Base-by-base conservation (phyloP, 2,888 invertebrate genomes). In the Aromia moschata region DNA sequence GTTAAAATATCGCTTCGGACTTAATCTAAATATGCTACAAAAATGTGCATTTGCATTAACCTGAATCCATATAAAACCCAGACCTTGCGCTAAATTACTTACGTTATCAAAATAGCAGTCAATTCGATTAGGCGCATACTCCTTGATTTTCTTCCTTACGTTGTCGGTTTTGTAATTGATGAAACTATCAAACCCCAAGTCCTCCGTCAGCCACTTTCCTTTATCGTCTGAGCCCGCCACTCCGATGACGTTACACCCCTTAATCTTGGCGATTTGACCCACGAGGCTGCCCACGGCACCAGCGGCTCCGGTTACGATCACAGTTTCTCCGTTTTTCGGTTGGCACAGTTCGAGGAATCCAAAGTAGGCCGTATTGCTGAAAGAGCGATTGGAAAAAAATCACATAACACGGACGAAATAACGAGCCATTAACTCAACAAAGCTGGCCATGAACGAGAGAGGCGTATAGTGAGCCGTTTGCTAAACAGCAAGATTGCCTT, bases 101-200 rank as follows among this genome's bases (percentile, higher is more conserved):
- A 91, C 91, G 77, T 91, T 92, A 75, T 92, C 92, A 73, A 91
- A 92, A 72, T 89, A 92, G 72, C 89, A 88, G 73, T 92, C 90
- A 0, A 92, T 79, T 1, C 90, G 90, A n/a, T 88, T 80, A 0
- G 90, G 89, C 9, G 89, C 89, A 51, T 79, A 81, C 75, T 86
- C 80, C 62, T 84, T 84, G 10, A 92, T 79, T 38, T 84, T 85
- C 43, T 81, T 72, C 0, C 76, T 75, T 40, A 89, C 68, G 70
- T 87, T 75, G 4, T 79, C 82, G 1, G 83, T 87, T 78, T 91
- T 92, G 78, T 92, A 92, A 79, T 92, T 92, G 61, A 87, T 88
- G 10, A 86, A 89, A 63, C 81, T 77, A 74, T 92, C 88, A 72
- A 90, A 91, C 2, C 86, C 86, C 1, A 90, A 77, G 47, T 87